Percentiles rank a stretch among this genome's conserved stretches.
Evolutionary conservation across 2,113 vertebrate species (phyloP).

Genomic region (Seriola dumerili): DNA sequence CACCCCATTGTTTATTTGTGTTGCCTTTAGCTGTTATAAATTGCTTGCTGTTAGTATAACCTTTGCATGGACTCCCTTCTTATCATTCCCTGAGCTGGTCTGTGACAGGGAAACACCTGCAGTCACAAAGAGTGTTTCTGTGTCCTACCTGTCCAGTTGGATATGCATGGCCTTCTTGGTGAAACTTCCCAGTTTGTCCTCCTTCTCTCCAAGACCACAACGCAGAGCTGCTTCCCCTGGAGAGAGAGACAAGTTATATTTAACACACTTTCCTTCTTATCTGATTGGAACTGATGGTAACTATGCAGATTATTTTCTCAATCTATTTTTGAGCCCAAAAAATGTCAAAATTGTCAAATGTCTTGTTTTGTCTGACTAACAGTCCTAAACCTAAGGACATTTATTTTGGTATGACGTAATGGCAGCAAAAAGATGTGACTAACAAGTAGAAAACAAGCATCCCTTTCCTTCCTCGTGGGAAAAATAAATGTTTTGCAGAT

Average conservation of each 20-base stretch:
- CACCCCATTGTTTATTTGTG: too few species aligned
- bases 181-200: slow-evolving; percentile 93
- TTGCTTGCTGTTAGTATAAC: too few species aligned
- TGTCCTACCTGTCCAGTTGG: slow-evolving; percentile 94
- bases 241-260: neutral
- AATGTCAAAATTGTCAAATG: too few species aligned
- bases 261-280: neutral
- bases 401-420: neutral
- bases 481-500: neutral
- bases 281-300: neutral
- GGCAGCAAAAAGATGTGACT: neutral
- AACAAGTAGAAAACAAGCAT: neutral
- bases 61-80: too few species aligned
- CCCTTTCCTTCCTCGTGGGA: neutral
- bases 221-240: slow-evolving; percentile 93
- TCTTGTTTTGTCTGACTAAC: neutral
- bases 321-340: too few species aligned
- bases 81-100: too few species aligned
- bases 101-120: too few species aligned
- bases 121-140: neutral
- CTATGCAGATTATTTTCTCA: neutral
- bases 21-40: too few species aligned
- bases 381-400: neutral
- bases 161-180: slow-evolving; percentile 97
- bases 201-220: slow-evolving; percentile 88